Evolutionary conservation across 2,797 vertebrate genomes (phyloP).

Genomic region (Fistularia tabacaria): DNA sequence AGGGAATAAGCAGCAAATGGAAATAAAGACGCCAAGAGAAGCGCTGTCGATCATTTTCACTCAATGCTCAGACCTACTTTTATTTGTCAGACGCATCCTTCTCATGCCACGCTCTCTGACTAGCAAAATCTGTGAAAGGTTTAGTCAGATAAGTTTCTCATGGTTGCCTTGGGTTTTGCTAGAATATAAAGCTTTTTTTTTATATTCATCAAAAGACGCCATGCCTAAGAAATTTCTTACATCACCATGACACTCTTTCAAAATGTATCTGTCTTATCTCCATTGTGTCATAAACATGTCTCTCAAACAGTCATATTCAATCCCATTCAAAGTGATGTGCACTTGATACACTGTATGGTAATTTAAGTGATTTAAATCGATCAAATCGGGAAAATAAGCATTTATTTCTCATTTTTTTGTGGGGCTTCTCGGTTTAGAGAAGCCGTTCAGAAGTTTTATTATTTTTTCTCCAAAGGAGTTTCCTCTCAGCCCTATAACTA

Average conservation of each 20-base stretch:
- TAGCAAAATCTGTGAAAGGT: constrained; percentile 59
- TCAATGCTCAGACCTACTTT: constrained; percentile 52
- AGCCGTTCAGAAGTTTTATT: no score
- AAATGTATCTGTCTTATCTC: constrained; percentile 34
- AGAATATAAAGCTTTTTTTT: constrained; percentile 62
- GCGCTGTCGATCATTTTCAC: constrained; percentile 62
- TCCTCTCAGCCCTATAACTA: no score
- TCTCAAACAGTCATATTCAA: no score
- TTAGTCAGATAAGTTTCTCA: constrained; percentile 68
- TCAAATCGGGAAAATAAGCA: no score
- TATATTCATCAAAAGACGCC: constrained; percentile 62
- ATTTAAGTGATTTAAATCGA: no score
- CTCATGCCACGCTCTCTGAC: constrained; percentile 46
- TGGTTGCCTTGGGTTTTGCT: constrained; percentile 60
- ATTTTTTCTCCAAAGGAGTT: no score
- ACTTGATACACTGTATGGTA: no score
- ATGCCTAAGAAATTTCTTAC: constrained; percentile 62
- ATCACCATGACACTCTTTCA: constrained; percentile 52
- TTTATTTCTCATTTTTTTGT: no score
- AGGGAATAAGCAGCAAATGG: constrained; percentile 51
- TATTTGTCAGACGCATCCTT: constrained; percentile 58
- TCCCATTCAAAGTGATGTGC: no score
- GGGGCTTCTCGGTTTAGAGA: no score
- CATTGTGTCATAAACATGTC: not conserved
- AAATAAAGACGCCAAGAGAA: constrained; percentile 56